phyloP scores from a whole-genome alignment of 2,113 vertebrate genomes.

The Empidonax alnorum region DNA sequence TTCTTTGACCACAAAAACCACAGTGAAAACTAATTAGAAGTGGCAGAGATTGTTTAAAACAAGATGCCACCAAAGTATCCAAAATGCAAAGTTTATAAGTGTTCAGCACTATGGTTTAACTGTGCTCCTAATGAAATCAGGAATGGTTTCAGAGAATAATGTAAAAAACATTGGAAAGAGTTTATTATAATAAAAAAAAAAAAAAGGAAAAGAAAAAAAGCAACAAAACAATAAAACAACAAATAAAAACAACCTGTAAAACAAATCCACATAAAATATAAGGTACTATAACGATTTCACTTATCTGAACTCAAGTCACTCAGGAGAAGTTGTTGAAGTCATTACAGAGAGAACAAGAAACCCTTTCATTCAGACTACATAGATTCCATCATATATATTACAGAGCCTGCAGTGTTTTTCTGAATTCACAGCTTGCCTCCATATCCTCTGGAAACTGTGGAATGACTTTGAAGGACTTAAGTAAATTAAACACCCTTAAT shows the following conservation, averaged over 20 bases:
- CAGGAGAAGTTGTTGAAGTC: neutral
- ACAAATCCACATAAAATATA: neutral
- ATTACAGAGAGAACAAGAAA: neutral
- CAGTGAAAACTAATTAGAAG: neutral
- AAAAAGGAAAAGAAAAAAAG: neutral
- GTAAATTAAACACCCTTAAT: neutral
- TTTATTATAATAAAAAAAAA: neutral
- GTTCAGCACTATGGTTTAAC: neutral
- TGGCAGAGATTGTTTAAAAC: neutral
- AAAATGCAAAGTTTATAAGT: neutral
- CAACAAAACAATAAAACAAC: neutral
- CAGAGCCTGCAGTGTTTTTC: neutral
- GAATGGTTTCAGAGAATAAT: neutral
- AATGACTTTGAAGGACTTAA: neutral
- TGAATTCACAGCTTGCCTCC: neutral
- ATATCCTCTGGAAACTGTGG: neutral
- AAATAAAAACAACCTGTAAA: rapidly evolving
- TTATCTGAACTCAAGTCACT: neutral
- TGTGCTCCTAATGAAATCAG: neutral
- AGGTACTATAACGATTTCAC: neutral
- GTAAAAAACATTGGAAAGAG: neutral
- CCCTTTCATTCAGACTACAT: neutral
- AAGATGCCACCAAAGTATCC: neutral
- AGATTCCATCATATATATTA: neutral
- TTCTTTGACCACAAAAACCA: neutral